Base-by-base conservation (phyloP, 2,113 vertebrate species). In the Phoxinus phoxinus region DNA sequence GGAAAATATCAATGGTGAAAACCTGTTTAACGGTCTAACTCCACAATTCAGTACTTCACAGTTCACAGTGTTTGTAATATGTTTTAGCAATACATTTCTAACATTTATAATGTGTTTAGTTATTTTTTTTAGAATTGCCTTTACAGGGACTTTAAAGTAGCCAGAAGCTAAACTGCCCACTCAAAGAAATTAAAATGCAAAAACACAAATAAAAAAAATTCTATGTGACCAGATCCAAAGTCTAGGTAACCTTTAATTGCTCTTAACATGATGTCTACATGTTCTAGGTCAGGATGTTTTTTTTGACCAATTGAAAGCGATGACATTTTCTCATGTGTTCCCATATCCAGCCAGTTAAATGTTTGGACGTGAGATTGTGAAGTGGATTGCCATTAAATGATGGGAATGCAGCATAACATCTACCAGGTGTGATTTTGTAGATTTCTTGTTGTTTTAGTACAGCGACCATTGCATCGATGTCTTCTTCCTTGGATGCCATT, bases 371-470 rank as follows among this genome's bases (percentile, higher is more conserved):
- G 11, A 65, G 61, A 3, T 65, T 65, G 25, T 65, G 61, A 65
- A 25, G 61, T n/a, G 25, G 61, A 65, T 65, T 65, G 9, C n/a
- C 61, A 27, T 65, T 65, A 30, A 65, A 65, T 65, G 61, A 15
- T 12, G 61, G 61, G 25, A 65, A 65, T 13, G 61, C 61, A 65
- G 61, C 61, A 65, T 30, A 65, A 65, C n/a, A 65, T 65, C 61
- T 65, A 65, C 61, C 61, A 65, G 27, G 25, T 65, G 12, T 65
- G 25, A 65, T 30, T 65, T 65, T 65, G 27, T 65, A 65, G 61
- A 65, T 27, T 65, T 30, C 25, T 65, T 65, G 61, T 27, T 65
- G 8, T 65, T 65, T 65, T 12, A 65, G 27, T 65, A 65, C 61
- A 65, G 61, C 25, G 11, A 65, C 27, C 61, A 65, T 30, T 4